Evolutionary conservation across 2,888 invertebrate genomes (phyloP).

Genomic region (Cryptophagus acutangulus): DNA sequence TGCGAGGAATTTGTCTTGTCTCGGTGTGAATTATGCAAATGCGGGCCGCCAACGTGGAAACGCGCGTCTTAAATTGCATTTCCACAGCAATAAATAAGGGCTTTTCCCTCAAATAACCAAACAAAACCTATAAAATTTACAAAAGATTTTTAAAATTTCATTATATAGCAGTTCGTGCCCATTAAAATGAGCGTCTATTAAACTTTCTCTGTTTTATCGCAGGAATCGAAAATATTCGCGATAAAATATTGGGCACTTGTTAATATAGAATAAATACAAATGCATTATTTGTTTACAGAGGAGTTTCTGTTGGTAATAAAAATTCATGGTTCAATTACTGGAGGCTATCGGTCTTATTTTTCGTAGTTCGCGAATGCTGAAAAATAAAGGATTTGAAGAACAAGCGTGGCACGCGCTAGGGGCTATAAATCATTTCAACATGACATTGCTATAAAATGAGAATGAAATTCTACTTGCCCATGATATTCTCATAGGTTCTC

Average conservation of each 20-base stretch:
- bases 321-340: slow-evolving; percentile 29
- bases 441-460: slow-evolving; percentile 38
- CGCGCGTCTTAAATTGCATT: slow-evolving; percentile 44
- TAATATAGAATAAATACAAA: too few relatives aligned
- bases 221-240: too few relatives aligned
- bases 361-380: slow-evolving; percentile 23
- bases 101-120: slow-evolving; percentile 28
- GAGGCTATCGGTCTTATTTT: slow-evolving; percentile 28
- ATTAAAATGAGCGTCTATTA: too few relatives aligned
- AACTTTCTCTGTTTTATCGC: too few relatives aligned
- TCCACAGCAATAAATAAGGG: slow-evolving; percentile 40
- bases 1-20: slow-evolving; percentile 46
- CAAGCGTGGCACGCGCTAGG: slow-evolving; percentile 31
- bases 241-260: too few relatives aligned
- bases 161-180: too few relatives aligned
- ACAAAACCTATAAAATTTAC: slow-evolving; percentile 23
- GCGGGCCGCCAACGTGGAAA: slow-evolving; percentile 43
- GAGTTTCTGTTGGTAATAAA: slow-evolving; percentile 17
- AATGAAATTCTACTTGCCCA: too few relatives aligned
- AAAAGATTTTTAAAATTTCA: slow-evolving; percentile 26
- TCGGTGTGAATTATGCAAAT: slow-evolving; percentile 46
- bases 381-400: slow-evolving; percentile 30
- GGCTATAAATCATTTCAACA: slow-evolving; percentile 36
- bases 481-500: too few relatives aligned
- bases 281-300: not conserved